phyloP scores from a whole-genome alignment of 2,797 vertebrate genomes.

The Brachyrhaphis roseni region DNA sequence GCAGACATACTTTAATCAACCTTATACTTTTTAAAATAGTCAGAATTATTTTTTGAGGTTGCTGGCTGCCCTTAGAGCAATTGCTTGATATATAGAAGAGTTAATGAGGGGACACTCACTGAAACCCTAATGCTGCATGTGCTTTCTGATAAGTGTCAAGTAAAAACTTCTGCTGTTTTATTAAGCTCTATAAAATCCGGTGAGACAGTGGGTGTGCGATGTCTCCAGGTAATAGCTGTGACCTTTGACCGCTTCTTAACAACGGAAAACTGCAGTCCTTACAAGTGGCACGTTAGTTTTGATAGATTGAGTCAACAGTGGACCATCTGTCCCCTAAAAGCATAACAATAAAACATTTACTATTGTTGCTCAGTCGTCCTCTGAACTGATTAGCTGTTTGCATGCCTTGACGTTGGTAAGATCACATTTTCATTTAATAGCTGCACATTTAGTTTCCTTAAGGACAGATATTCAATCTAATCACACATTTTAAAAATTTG shows the following conservation, averaged over 20 bases:
- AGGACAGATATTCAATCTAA: slow-evolving; percentile 10
- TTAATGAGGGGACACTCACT: neutral
- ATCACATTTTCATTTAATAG: slow-evolving; percentile 13
- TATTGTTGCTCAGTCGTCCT: neutral
- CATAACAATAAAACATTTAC: neutral
- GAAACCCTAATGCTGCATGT: neutral
- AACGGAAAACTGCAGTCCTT: slow-evolving; percentile 7
- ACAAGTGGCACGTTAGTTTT: neutral
- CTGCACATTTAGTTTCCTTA: slow-evolving; percentile 1
- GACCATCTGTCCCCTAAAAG: neutral
- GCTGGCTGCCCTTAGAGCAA: neutral
- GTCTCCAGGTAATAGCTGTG: slow-evolving; percentile 4
- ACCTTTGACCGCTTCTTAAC: slow-evolving; percentile 11
- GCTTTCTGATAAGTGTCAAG: neutral
- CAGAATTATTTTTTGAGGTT: neutral
- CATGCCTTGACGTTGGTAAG: neutral
- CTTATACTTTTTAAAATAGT: neutral
- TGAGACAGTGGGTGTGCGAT: slow-evolving; percentile 6
- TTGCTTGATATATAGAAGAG: neutral
- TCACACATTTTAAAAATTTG: neutral
- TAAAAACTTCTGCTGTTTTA: slow-evolving; percentile 12
- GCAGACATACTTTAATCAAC: neutral
- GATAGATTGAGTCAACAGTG: slow-evolving; percentile 6
- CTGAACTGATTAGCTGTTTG: neutral
- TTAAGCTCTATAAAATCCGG: slow-evolving; percentile 1